Evolutionary conservation across 2,113 vertebrate species (phyloP).

Genomic region (Mesitornis unicolor): DNA sequence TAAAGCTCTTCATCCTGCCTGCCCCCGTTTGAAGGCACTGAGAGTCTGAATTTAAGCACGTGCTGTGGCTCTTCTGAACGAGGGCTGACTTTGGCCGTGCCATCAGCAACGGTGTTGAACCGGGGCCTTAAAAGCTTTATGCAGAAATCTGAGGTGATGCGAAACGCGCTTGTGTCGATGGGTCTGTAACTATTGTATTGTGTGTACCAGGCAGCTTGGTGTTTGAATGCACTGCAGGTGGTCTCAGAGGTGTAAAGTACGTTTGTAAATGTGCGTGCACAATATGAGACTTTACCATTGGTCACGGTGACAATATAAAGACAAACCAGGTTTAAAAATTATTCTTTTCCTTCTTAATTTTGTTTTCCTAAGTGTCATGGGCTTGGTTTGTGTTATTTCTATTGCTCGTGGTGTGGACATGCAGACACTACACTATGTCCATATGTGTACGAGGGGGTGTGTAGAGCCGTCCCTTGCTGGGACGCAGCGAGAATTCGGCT

Average conservation of each 20-base stretch:
- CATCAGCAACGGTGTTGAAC: fast-evolving
- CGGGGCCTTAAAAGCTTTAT: background rate
- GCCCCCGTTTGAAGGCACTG: background rate
- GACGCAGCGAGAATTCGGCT: background rate
- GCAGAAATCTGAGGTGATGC: background rate
- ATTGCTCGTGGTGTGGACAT: background rate
- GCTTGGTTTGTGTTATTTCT: background rate
- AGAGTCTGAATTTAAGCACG: background rate
- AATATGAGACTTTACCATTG: background rate
- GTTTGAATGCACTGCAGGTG: background rate
- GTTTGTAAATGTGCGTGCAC: background rate
- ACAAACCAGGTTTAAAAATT: fast-evolving
- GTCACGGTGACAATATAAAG: background rate
- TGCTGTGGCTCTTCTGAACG: fast-evolving
- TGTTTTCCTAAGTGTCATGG: fast-evolving
- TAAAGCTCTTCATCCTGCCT: background rate
- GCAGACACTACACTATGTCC: fast-evolving
- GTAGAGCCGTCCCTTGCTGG: background rate
- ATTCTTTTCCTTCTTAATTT: background rate
- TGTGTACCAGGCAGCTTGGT: background rate
- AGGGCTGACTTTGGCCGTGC: background rate
- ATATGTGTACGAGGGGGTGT: fast-evolving
- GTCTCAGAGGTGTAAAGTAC: background rate
- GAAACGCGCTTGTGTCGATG: background rate
- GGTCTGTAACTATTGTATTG: background rate